phyloP scores from a whole-genome alignment of 1,140 invertebrate genomes.

The Dendrolimus punctatus region DNA sequence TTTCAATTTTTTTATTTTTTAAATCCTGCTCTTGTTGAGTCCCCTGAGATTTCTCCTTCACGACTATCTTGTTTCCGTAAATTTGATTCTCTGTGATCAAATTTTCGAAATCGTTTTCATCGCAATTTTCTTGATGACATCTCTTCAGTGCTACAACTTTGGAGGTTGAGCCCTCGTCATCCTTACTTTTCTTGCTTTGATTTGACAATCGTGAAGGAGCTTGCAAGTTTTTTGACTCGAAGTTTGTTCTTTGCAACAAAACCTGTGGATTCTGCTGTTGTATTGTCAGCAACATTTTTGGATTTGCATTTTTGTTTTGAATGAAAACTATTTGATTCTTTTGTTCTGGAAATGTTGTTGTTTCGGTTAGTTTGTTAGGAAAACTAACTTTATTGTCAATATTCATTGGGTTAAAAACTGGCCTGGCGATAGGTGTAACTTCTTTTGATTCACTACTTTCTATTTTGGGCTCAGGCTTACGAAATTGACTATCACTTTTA shows the following conservation, averaged over 20 bases:
- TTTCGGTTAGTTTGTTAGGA: constrained; percentile 28
- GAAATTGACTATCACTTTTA: constrained; percentile 42
- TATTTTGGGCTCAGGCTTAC: constrained; percentile 29
- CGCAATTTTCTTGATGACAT: constrained; percentile 60
- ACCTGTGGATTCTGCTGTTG: constrained; percentile 51
- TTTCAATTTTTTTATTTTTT: constrained; percentile 36
- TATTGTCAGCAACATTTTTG: constrained; percentile 56
- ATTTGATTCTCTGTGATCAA: constrained; percentile 72
- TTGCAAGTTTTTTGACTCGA: constrained; percentile 61
- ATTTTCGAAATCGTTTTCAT: constrained; percentile 70
- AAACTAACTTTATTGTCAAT: constrained; percentile 35
- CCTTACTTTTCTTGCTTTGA: constrained; percentile 51
- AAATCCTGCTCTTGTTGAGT: constrained; percentile 57
- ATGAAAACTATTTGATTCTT: constrained; percentile 59
- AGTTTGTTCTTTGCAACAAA: constrained; percentile 43
- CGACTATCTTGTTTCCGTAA: constrained; percentile 70
- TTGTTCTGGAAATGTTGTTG: constrained; percentile 25
- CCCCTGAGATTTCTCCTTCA: constrained; percentile 67
- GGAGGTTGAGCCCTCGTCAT: constrained; percentile 45
- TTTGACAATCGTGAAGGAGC: constrained; percentile 54
- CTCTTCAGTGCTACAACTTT: constrained; percentile 65
- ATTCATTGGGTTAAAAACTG: constrained; percentile 38
- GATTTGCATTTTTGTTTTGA: constrained; percentile 49
- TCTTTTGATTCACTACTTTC: constrained; percentile 31
- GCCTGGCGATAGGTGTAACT: constrained; percentile 12